Evolutionary conservation across 2,113 vertebrate species (phyloP).

Genomic region (Tringa solitaria): DNA sequence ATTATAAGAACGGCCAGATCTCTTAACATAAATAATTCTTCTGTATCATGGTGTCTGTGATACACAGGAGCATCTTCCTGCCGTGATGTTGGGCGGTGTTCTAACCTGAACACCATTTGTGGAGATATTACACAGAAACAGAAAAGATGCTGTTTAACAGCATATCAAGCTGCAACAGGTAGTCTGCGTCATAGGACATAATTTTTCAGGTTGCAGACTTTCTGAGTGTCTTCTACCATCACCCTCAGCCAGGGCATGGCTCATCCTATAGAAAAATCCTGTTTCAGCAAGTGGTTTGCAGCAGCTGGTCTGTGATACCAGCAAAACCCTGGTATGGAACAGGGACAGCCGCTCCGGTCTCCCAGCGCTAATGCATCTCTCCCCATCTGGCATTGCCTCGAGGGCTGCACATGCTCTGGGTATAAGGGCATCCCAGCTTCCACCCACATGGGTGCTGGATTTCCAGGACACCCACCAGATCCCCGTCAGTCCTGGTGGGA

Average conservation of each 20-base stretch:
- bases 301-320: not conserved
- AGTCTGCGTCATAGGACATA: not conserved
- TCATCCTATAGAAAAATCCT: not conserved
- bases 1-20: conserved; percentile 7
- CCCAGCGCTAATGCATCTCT: not conserved
- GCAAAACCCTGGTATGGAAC: not conserved
- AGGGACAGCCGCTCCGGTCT: not conserved
- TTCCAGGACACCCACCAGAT: not conserved
- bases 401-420: not conserved
- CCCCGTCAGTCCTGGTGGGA: not conserved
- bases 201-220: not conserved
- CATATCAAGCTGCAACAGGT: not conserved
- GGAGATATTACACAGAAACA: not conserved
- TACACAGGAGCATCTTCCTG: not conserved
- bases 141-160: not conserved
- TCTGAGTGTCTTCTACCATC: not conserved
- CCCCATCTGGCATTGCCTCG: not conserved
- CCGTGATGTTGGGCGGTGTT: not conserved
- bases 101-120: not conserved
- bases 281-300: not conserved
- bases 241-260: not conserved
- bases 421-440: not conserved
- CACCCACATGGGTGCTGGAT: not conserved
- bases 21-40: conserved; percentile 1
- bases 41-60: not conserved